Base-by-base conservation (phyloP, 1,140 invertebrate species). In the Zeugodacus cucurbitae region DNA sequence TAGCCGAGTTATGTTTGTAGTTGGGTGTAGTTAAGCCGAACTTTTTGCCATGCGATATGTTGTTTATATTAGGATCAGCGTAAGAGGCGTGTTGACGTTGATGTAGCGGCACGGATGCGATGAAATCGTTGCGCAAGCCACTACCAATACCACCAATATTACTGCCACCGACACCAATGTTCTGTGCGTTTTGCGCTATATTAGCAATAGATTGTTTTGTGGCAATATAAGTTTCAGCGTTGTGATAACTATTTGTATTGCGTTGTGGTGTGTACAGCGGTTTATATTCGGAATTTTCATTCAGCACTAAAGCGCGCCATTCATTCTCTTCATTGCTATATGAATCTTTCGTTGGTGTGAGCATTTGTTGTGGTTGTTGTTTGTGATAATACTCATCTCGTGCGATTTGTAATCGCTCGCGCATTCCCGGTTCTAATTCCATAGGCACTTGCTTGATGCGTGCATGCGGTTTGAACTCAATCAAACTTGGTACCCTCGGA, bases 361-460 rank as follows among this genome's bases (percentile, higher is more conserved):
- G 11, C 3, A 59, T 17, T 41, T 58, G 41, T 26, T 41, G 22
- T 20, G 44, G 64, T 48, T 32, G 54, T 32, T 86, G 44, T 6
- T 93, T 89, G 59, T 92, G 91, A 48, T 91, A 93, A 26, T 93
- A 93, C 57, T 91, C 91, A 3, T 93, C 91, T 32, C 91, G 88
- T 22, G 92, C 91, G 86, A 89, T 89, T 74, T 92, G 90, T 59
- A 92, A 67, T 0, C 91, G 89, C 29, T 91, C 90, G 26, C 90
- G 89, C 20, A 93, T 92, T 8, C 90, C 91, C 14, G 92, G 92
- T 26, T 92, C 92, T 88, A 93, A 62, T 44, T 93, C 92, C 92
- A 93, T 93, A 58, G 92, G 92, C 64, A 93, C 91, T 87, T 93
- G 91, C 87, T 92, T 91, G 29, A 93, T 93, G 48, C 92, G 90